Percentiles rank a stretch among this genome's conserved stretches.
Conservation (phyloP, 2,888 invertebrate genomes). For the Synergus gifuensis region DNA sequence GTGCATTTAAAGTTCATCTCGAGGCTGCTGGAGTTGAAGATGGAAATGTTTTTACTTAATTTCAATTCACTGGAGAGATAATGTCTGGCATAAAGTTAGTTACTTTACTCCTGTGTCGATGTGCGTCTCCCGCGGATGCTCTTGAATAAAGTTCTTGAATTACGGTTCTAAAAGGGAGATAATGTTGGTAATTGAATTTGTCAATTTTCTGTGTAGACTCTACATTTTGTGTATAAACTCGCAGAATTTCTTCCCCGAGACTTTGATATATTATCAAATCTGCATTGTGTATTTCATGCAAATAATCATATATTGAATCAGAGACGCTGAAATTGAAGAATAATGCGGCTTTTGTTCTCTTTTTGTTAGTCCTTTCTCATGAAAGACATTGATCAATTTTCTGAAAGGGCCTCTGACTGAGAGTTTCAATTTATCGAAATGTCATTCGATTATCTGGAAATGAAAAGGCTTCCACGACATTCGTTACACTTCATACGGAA, state of each 20-base stretch:
- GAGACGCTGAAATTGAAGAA: not conserved
- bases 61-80: conserved; percentile 12
- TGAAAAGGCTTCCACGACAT: conserved; percentile 17
- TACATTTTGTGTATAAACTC: conserved; percentile 11
- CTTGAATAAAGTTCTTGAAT: conserved; percentile 22
- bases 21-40: conserved; percentile 14
- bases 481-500: conserved; percentile 16
- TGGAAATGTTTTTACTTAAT: conserved; percentile 27
- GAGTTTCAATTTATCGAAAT: conserved; percentile 40
- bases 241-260: not conserved
- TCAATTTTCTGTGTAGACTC: not conserved
- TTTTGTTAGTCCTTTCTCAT: not conserved
- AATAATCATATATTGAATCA: not conserved
- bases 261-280: not conserved
- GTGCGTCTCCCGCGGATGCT: conserved; percentile 2
- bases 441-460: conserved; percentile 29
- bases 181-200: conserved; percentile 26
- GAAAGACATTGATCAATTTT: not conserved
- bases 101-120: conserved; percentile 24
- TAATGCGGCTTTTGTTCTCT: not conserved
- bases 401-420: not conserved
- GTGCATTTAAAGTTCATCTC: conserved; percentile 19
- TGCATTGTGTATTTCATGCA: not conserved
- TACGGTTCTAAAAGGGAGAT: conserved; percentile 12
- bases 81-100: conserved; percentile 31